These are phyloP conservation scores for Picathartes gymnocephalus DNA, from an alignment of 2,113 vertebrate species.

Conservation along the genomic window DNA sequence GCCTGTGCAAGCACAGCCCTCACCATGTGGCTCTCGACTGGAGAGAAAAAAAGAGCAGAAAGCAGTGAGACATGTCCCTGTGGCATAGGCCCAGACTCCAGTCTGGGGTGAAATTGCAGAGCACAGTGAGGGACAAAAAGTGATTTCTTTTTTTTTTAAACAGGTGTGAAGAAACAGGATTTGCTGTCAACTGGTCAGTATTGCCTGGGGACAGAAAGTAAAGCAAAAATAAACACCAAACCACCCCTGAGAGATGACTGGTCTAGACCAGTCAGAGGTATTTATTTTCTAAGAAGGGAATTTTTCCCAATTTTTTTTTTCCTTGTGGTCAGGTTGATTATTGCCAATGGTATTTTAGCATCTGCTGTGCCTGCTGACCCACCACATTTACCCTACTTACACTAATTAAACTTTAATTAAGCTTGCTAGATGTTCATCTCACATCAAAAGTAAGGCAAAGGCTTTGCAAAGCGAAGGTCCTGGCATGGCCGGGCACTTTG, in stretches of 20 bases:
- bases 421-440: background rate
- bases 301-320: background rate
- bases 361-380: conserved; percentile 3
- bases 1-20: background rate
- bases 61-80: background rate
- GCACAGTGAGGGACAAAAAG: background rate
- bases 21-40: background rate
- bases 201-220: background rate
- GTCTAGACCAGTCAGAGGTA: background rate
- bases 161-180: background rate
- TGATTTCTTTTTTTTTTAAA: background rate
- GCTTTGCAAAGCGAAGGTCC: background rate
- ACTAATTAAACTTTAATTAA: conserved; percentile 53
- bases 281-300: background rate
- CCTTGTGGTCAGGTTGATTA: background rate
- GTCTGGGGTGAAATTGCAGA: background rate
- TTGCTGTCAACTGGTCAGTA: background rate
- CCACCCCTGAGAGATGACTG: background rate
- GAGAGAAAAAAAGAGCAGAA: background rate
- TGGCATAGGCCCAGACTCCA: background rate
- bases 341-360: background rate
- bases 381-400: conserved; percentile 31
- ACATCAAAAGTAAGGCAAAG: conserved; percentile 10
- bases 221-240: too few species aligned
- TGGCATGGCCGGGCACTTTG: background rate